Percentiles rank a stretch among this genome's conserved stretches.
These are phyloP conservation scores for Calephelis nemesis DNA, from an alignment of 1,140 invertebrate species.

Conservation along the genomic window DNA sequence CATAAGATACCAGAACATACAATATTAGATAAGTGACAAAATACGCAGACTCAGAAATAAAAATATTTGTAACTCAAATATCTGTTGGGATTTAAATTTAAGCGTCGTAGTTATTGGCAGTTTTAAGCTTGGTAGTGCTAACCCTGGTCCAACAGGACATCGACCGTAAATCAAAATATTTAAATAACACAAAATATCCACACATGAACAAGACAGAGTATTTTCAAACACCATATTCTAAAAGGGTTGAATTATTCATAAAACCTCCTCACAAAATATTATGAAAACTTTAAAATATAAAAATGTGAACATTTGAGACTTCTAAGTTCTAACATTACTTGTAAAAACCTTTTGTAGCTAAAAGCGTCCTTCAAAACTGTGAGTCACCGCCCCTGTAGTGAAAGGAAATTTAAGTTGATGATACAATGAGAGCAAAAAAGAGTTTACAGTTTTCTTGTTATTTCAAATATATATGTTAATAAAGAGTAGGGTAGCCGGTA, in stretches of 20 bases:
- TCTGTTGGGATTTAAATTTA: too few species aligned
- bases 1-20: too few species aligned
- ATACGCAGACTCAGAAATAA: too few species aligned
- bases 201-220: background rate
- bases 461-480: too few species aligned
- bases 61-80: too few species aligned
- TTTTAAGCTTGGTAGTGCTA: too few species aligned
- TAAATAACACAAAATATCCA: background rate
- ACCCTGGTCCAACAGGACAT: background rate
- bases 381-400: conserved; percentile 42
- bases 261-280: background rate
- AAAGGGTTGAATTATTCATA: background rate
- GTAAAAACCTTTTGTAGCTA: conserved; percentile 38
- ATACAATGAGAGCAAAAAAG: conserved; percentile 1
- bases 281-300: conserved; percentile 6
- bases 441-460: background rate
- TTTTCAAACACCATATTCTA: background rate
- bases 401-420: conserved; percentile 30
- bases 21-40: too few species aligned
- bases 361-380: conserved; percentile 38
- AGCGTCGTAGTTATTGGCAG: too few species aligned
- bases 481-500: too few species aligned
- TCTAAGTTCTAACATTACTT: conserved; percentile 34
- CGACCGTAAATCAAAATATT: background rate
- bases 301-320: conserved; percentile 30